Evolutionary conservation across 2,888 invertebrate genomes (phyloP).

Genomic region (Microctonus aethiopoides): DNA sequence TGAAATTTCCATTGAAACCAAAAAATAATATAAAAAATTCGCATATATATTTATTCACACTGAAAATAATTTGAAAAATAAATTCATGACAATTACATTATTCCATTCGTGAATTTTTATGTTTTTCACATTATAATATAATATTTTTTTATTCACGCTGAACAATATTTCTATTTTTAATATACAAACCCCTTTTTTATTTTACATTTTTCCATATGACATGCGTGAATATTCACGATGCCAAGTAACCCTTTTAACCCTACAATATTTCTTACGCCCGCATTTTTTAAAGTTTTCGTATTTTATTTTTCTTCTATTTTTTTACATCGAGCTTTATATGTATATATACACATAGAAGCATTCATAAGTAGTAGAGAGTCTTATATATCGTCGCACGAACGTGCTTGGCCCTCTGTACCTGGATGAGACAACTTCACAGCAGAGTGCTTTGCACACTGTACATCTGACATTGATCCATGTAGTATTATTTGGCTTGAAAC

Average conservation of each 20-base stretch:
- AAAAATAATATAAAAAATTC: no score
- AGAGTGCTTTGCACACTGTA: not conserved
- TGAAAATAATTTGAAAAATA: no score
- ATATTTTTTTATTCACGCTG: no score
- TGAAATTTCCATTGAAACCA: not conserved
- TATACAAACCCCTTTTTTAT: no score
- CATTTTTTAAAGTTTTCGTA: not conserved
- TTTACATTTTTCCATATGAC: no score
- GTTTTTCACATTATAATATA: no score
- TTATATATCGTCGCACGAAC: not conserved
- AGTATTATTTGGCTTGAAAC: not conserved
- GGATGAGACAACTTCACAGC: not conserved
- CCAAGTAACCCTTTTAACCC: not conserved
- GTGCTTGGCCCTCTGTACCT: not conserved
- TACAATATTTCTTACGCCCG: not conserved
- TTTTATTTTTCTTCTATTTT: not conserved
- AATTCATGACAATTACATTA: no score
- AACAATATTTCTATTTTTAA: no score
- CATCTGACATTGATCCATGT: conserved; percentile 1
- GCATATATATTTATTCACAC: no score
- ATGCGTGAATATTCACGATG: no score
- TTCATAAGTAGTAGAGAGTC: not conserved
- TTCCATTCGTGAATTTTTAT: no score
- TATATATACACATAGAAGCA: not conserved
- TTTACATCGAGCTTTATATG: not conserved